A percentile compares a stretch with the other conserved stretches of the same genome.
phyloP scores from a whole-genome alignment of 2,797 vertebrate species.

The Gymnocypris eckloni region DNA sequence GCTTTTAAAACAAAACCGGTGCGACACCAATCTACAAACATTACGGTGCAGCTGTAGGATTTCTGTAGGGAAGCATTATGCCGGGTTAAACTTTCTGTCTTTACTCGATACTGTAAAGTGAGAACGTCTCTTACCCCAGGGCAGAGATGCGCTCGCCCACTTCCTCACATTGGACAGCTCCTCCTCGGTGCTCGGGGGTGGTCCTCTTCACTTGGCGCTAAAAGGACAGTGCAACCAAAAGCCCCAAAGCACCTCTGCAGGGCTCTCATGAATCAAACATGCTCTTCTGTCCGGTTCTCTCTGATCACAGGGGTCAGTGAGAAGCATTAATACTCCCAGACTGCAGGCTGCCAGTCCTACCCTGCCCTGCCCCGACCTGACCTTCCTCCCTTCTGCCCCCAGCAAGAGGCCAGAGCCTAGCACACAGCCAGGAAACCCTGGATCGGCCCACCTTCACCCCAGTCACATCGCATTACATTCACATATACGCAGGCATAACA shows the following conservation, averaged over 20 bases:
- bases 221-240: conserved; percentile 64
- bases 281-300: conserved; percentile 72
- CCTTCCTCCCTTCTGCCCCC: conserved; percentile 73
- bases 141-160: conserved; percentile 2
- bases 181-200: conserved; percentile 56
- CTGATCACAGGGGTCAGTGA: conserved; percentile 77
- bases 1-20: conserved; percentile 19
- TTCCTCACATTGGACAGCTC: conserved; percentile 7
- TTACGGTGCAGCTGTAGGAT: conserved; percentile 1
- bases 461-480: conserved; percentile 55
- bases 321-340: conserved; percentile 75
- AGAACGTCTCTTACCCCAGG: conserved; percentile 64
- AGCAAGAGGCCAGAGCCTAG: conserved; percentile 76
- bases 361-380: conserved; percentile 72
- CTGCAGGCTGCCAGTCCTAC: conserved; percentile 75
- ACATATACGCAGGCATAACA: conserved; percentile 16
- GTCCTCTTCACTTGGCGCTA: conserved; percentile 46
- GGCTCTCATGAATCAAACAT: conserved; percentile 83
- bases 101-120: conserved; percentile 33
- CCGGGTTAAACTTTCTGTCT: conserved; percentile 44
- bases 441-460: conserved; percentile 38
- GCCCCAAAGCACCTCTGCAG: conserved; percentile 74
- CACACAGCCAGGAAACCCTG: conserved; percentile 28
- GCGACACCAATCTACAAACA: conserved; percentile 21
- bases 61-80: conserved; percentile 40